Evolutionary conservation across 2,888 invertebrate species (phyloP), one percentile per base, ranked within the genome.

Genomic region (Apodemia mormo): DNA sequence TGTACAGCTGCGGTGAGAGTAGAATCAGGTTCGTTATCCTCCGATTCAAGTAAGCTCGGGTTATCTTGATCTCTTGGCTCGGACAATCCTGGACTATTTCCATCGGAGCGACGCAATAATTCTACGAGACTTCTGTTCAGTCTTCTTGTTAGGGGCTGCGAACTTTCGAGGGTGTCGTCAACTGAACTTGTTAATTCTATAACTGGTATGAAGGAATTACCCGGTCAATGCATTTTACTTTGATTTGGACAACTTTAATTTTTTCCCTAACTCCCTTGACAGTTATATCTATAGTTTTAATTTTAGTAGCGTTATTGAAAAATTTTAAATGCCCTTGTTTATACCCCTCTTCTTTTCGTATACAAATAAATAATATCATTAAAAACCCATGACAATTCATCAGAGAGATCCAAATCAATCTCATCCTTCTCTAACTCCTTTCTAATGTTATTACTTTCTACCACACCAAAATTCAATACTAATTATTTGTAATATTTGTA

Each of bases 291-390:
- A 67, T 40, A 0, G 64, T 70, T 1, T 3, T 7, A 7, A 74
- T 69, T 12, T 65, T 74, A 0, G 75, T 74, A 2, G 54, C 70
- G 29, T 76, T 74, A 2, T 6, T 67, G 3, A 56, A 6, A 30
- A 64, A 74, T 33, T 69, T 65, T 0, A 22, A 5, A 68, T 76
- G 72, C 3, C 74, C 74, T 14, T 67, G 30, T 5, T 68, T 67
- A 30, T 74, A 71, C 65, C 74, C 69, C 9, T 72, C 74, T 14
- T 74, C 76, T 68, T 76, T 76, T 12, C 72, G 1, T 1, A 72
- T 65, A 37, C 74, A 76, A 0, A 72, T 76, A 45, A 72, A 72
- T 1, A 74, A 68, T 0, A 69, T 72, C 73, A 76, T 73, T 0
- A 72, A 52, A 10, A 70, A 66, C 49, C 73, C 76, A 10, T 22